These are phyloP conservation scores for Montipora cactus DNA, from an alignment of 64 coral and sea anemone genomes.

Conservation along the genomic window DNA sequence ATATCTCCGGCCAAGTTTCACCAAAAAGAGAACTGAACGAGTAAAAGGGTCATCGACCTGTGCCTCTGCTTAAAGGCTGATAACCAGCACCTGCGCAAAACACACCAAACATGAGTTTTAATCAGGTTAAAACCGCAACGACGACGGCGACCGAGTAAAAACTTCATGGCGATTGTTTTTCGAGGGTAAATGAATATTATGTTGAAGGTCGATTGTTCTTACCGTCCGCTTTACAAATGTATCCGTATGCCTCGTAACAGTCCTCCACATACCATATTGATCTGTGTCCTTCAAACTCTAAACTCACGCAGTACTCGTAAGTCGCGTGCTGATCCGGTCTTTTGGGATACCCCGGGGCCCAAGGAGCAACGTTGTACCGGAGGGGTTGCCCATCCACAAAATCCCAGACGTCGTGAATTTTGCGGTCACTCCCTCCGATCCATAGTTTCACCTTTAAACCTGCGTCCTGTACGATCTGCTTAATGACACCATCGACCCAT, in stretches of 20 bases:
- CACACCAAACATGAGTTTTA: too few species aligned
- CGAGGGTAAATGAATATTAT: too few species aligned
- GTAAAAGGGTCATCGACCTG: neutral
- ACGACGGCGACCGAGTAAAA: too few species aligned
- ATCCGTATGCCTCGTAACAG: conserved; percentile 74
- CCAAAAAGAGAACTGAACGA: neutral
- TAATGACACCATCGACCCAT: conserved; percentile 42
- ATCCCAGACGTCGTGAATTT: conserved; percentile 74
- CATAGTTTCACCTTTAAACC: conserved; percentile 25
- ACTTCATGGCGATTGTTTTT: too few species aligned
- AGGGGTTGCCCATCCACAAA: conserved; percentile 79
- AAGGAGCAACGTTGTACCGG: conserved; percentile 65
- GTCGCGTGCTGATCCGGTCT: conserved; percentile 57
- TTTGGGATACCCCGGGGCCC: conserved; percentile 80
- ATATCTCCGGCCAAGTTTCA: neutral
- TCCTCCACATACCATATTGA: conserved; percentile 85
- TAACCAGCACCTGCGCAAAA: too few species aligned
- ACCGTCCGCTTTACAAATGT: conserved; percentile 85
- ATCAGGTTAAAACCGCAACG: too few species aligned
- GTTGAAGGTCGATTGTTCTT: neutral
- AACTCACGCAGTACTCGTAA: conserved; percentile 67
- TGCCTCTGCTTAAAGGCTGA: too few species aligned
- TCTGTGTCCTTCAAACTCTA: conserved; percentile 47
- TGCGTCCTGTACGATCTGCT: neutral
- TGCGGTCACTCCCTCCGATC: conserved; percentile 70